Base-by-base conservation (phyloP, 2,797 vertebrate genomes). In the Hippopotamyrus pictus region DNA sequence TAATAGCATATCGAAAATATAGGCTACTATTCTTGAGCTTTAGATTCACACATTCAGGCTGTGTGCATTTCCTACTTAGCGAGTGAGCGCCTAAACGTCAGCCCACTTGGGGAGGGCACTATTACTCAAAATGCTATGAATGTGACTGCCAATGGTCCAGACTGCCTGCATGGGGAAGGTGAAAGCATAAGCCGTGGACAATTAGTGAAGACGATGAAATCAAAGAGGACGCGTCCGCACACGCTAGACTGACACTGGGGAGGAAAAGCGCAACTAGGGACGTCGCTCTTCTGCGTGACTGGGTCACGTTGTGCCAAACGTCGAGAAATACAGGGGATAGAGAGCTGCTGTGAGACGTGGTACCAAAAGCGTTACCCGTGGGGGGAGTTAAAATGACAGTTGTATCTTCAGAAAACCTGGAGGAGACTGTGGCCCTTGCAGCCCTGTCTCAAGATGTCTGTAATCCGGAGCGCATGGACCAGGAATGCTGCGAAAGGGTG, bases 401-500 rank as follows among this genome's bases (percentile, higher is more conserved):
- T 91, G 94, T 95, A 92, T 93, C 95, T 53, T 95, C 95, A 93
- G 96, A 96, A 92, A 96, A 95, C 92, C 93, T 94, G 89, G 95
- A 95, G 90, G 96, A 96, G 93, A 92, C 92, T 88, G 94, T 94
- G 93, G 95, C 91, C 89, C 91, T 94, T 91, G 90, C 91, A 91
- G 93, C 90, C 33, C 88, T 93, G 89, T 62, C 94, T 51, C 93
- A 93, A 90, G 96, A 94, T 94, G 94, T 89, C 92, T 95, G 93
- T 88, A 96, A 94, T 91, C 89, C 91, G 93, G 96, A 95, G 90
- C 91, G 90, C 89, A 94, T 93, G 90, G 97, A 96, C 82, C 95
- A 95, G 94, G 96, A 98, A 91, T 96, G 97, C 92, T 97, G 96
- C 91, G 98, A 99, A 93, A 93, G 97, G 90, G 94, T 99, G 92